Evolutionary conservation across 1,140 invertebrate species (phyloP), one percentile per base, ranked within the genome.

Genomic region (Myzus persicae): DNA sequence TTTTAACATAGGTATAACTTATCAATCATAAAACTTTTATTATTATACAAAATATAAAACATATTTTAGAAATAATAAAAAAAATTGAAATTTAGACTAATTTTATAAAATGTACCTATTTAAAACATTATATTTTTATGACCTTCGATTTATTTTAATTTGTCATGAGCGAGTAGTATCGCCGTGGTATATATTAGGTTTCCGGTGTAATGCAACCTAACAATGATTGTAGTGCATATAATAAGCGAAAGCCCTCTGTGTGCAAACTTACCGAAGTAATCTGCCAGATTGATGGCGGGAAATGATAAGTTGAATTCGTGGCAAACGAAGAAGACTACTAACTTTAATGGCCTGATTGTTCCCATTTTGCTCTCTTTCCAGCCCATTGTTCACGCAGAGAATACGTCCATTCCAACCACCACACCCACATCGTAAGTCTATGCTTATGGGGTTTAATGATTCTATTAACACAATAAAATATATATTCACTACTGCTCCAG

Each of bases 331-430:
- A 46, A 36, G 42, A 91, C 90, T 48, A 82, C 42, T 82, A 82
- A 91, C 67, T 91, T 81, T 91, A 91, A 81, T 91, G 90, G 59
- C n/a, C 9, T 42, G 42, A 91, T 91, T 91, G 90, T 91, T 91
- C 59, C 14, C 42, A 26, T 59, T 67, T 91, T 91, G 31, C 90
- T 67, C 90, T 81, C 67, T 82, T 91, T 91, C 20, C 38, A 91
- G 90, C 8, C 67, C 59, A 91, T 91, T 91, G 90, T 91, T 91
- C 42, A 24, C 51, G 22, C 54, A 40, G 59, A 67, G 54, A n/a
- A 76, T 36, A 26, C 90, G 24, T 22, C 87, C 46, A 18, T 89
- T 89, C 6, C 26, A n/a, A 44, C 11, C 42, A 89, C 42, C 84
- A n/a, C 84, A 87, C 46, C 89, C 89, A 14, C 31, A 9, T 31